Base-by-base conservation (phyloP, 2,113 vertebrate species). In the Paralichthys olivaceus region DNA sequence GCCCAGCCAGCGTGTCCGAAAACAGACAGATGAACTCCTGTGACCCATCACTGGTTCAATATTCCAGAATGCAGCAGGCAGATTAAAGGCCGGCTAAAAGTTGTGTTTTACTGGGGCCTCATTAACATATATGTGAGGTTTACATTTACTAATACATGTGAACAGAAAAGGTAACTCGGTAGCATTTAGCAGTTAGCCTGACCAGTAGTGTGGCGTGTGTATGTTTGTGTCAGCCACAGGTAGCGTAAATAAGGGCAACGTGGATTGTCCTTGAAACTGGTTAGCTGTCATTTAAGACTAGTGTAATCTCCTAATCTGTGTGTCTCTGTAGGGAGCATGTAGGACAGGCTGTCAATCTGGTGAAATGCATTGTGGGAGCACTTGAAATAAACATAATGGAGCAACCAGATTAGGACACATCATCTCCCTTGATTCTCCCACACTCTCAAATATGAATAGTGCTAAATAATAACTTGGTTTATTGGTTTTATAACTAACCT, bases 291-390 rank as follows among this genome's bases (percentile, higher is more conserved):
- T 77, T 74, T 86, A 80, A 87, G 83, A 81, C 79, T 60, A 67
- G 65, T 51, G 53, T 94, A 94, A 95, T 93, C 93, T 91, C 67
- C 84, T 94, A 90, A 94, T 92, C 83, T 81, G 66, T 74, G 51
- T 57, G 54, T 79, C 69, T 66, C 60, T 40, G 51, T 49, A n/a
- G 17, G 45, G 59, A 67, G 51, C 61, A 67, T 73, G 68, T 55
- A 62, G 79, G 59, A 40, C 71, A 83, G 75, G 37, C 56, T 64
- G 72, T 72, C 29, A 5, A 84, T 75, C 77, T 59, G 67, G 28
- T 82, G 79, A 89, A 91, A 72, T 79, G 83, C 89, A 90, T 88
- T 83, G 59, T 88, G 85, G 84, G 87, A 81, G 49, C 37, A 73
- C 84, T 83, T 75, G 63, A 90, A 87, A 90, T 85, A 90, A 75